A percentile compares a stretch with the other conserved stretches of the same genome.
phyloP scores from a whole-genome alignment of 2,888 invertebrate genomes.

The Chelonus formosanus region DNA sequence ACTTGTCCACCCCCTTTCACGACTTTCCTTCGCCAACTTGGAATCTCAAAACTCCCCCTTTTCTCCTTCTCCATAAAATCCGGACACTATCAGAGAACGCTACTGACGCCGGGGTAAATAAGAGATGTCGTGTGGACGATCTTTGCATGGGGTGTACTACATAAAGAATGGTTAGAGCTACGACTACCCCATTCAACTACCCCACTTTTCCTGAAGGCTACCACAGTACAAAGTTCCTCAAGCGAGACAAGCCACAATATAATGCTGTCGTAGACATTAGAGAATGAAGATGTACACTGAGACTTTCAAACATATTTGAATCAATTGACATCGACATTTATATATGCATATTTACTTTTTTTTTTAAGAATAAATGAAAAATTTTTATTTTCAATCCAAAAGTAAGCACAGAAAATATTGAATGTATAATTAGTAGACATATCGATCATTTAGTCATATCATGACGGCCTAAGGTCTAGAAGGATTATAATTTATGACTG shows the following conservation, averaged over 20 bases:
- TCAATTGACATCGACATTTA: too few species aligned
- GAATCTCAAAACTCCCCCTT: constrained; percentile 35
- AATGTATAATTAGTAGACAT: constrained; percentile 8
- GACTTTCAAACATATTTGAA: background rate
- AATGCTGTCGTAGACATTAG: constrained; percentile 46
- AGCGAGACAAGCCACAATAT: constrained; percentile 61
- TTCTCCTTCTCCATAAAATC: constrained; percentile 37
- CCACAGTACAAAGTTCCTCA: constrained; percentile 59
- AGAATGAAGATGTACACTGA: background rate
- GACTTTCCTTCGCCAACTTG: constrained; percentile 10
- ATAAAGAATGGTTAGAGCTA: constrained; percentile 56
- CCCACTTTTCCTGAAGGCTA: constrained; percentile 36
- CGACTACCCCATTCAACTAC: constrained; percentile 34
- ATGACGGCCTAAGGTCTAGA: constrained; percentile 20
- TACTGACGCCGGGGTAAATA: constrained; percentile 54
- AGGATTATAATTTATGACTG: constrained; percentile 59
- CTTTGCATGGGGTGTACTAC: constrained; percentile 52
- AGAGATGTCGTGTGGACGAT: constrained; percentile 54
- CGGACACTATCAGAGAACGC: constrained; percentile 41
- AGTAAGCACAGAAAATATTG: too few species aligned
- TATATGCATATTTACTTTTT: too few species aligned
- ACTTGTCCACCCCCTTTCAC: constrained; percentile 41
- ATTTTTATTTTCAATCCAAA: too few species aligned
- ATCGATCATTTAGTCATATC: constrained; percentile 19
- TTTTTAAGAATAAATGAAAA: too few species aligned